Evolutionary conservation across 2,797 vertebrate genomes (phyloP).

Genomic region (Chaunax sp.): DNA sequence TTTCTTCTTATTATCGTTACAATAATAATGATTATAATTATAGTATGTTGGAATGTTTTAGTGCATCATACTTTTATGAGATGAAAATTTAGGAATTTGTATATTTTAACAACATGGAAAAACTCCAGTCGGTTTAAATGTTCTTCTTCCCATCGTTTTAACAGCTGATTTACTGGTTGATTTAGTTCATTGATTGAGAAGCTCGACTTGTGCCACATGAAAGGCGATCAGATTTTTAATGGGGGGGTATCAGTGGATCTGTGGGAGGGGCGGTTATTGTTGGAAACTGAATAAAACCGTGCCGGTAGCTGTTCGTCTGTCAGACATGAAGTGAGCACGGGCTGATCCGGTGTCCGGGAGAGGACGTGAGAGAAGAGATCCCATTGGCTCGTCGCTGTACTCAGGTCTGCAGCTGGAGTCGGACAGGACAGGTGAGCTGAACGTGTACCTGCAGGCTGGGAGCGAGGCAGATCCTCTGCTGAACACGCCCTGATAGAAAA

Average conservation of each 20-base stretch:
- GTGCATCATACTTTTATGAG: too few species aligned
- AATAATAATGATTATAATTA: too few species aligned
- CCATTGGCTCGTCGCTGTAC: not conserved
- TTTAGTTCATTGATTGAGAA: too few species aligned
- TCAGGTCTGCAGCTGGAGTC: slow-evolving; percentile 5
- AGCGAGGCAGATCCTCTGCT: slow-evolving; percentile 52
- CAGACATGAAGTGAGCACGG: slow-evolving; percentile 5
- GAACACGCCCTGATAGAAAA: slow-evolving; percentile 82
- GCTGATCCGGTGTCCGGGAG: not conserved
- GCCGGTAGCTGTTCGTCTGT: slow-evolving; percentile 25
- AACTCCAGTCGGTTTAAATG: too few species aligned
- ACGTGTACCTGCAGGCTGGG: slow-evolving; percentile 55
- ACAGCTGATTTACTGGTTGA: too few species aligned
- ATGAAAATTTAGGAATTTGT: too few species aligned
- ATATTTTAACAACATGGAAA: too few species aligned
- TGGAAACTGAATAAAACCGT: slow-evolving; percentile 75
- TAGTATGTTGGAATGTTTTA: too few species aligned
- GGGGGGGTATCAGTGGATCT: not conserved
- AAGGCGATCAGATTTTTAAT: not conserved
- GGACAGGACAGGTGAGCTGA: slow-evolving; percentile 18
- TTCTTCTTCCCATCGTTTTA: too few species aligned
- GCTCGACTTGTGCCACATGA: not conserved
- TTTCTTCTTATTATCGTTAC: too few species aligned
- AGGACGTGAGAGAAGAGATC: not conserved
- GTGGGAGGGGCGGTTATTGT: slow-evolving; percentile 80